Evolutionary conservation across 92 coral and sea anemone genomes (phyloP), one percentile per base, ranked within the genome.

Genomic region (Parazoanthus atlanticus): DNA sequence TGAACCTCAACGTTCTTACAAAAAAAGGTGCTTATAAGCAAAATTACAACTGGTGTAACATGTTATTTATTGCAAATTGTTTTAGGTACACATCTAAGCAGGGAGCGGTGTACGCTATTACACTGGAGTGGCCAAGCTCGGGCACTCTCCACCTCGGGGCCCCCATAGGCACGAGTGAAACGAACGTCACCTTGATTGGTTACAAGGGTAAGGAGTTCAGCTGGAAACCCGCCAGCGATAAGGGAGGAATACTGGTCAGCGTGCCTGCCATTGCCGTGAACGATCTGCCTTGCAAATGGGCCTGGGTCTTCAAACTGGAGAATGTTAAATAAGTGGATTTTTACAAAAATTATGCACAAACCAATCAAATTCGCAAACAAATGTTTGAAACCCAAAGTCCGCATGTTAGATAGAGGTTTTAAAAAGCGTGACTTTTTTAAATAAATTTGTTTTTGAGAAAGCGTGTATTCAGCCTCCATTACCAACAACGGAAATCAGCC

Each of bases 61-160:
- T 21, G 8, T 31, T 8, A 29, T 40, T 31, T 70, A 17, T 74
- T 56, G 41, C 5, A 11, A 21, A 16, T 79, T 74, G 23, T 78
- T 38, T 13, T 30, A 92, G 94, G 94, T 92, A 92, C 85, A 92
- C 94, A 28, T 89, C 94, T 30, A 92, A 89, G 72, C 67, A 40
- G 33, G 94, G 71, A 30, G 8, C 25, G 25, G 94, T 86, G 61
- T 89, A 89, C 38, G 94, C 94, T 10, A 92, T 92, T 25, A 82
- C 84, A 2, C 80, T 92, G 17, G 74, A 89, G 85, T 92, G 94
- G 94, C 94, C 94, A 1, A 76, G 40, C 34, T 74, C 74, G 21
- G 92, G 92, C 36, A 66, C 66, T 3, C 81, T 89, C 30, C 78
- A 89, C 32, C 86, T 90, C 10, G 92, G 92, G 7, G 92, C 88